Evolutionary conservation across 1,140 invertebrate species (phyloP).

Genomic region (Caerostris darwini): DNA sequence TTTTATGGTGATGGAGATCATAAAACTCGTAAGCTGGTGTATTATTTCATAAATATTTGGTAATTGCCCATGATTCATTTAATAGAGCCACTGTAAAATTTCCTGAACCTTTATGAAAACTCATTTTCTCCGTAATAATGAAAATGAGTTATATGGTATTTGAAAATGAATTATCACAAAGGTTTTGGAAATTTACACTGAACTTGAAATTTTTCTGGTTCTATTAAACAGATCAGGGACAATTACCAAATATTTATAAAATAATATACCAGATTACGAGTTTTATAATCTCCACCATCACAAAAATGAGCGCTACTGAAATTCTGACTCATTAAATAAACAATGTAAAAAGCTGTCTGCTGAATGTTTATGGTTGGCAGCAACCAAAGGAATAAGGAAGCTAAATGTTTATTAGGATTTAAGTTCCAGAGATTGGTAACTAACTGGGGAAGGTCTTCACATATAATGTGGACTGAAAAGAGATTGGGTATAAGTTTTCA

Average conservation of each 20-base stretch:
- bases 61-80: neutral
- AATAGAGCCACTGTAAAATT: too few relatives aligned
- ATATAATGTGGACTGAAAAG: too few relatives aligned
- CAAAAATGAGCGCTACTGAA: constrained; percentile 51
- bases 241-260: neutral
- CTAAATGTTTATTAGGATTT: neutral
- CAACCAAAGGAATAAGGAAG: neutral
- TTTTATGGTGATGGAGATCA: constrained; percentile 55
- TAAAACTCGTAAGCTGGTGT: constrained; percentile 6
- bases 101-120: too few relatives aligned
- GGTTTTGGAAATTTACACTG: too few relatives aligned
- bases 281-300: constrained; percentile 59
- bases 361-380: neutral
- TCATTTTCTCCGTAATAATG: too few relatives aligned
- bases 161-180: too few relatives aligned
- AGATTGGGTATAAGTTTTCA: too few relatives aligned
- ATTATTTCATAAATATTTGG: constrained; percentile 18
- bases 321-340: constrained; percentile 30
- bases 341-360: neutral
- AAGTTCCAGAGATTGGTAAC: neutral
- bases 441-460: neutral
- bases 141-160: too few relatives aligned
- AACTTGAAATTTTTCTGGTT: too few relatives aligned
- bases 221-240: too few relatives aligned
- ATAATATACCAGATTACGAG: constrained; percentile 10